phyloP scores from a whole-genome alignment of 2,113 vertebrate species.

The Gobius niger region DNA sequence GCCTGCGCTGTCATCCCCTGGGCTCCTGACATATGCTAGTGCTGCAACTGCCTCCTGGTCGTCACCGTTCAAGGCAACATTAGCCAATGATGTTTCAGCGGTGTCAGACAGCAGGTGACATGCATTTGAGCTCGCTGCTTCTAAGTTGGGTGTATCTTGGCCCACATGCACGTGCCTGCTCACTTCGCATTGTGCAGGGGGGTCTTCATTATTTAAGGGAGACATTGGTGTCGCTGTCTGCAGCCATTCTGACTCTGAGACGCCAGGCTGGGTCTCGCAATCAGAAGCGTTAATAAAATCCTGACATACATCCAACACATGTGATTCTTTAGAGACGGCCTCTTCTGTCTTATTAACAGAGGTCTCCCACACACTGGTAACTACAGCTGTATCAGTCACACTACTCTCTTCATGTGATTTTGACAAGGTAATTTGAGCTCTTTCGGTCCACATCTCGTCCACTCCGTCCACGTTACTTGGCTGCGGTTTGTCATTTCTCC shows the following conservation, averaged over 20 bases:
- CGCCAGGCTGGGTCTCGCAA: conserved; percentile 25
- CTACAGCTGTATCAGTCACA: conserved; percentile 9
- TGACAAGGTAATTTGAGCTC: conserved; percentile 27
- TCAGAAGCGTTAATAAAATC: conserved; percentile 56
- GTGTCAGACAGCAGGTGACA: conserved; percentile 47
- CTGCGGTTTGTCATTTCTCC: conserved; percentile 46
- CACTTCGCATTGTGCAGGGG: conserved; percentile 16
- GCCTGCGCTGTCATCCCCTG: conserved; percentile 43
- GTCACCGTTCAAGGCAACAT: conserved; percentile 27
- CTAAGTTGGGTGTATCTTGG: conserved; percentile 24
- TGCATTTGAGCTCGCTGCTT: conserved; percentile 20
- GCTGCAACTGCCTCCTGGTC: conserved; percentile 34
- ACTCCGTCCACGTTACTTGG: conserved; percentile 12
- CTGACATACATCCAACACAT: conserved; percentile 62
- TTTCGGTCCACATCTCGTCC: conserved; percentile 32
- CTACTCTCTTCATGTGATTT: conserved; percentile 28
- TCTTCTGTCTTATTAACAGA: conserved; percentile 47
- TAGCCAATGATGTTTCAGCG: conserved; percentile 16
- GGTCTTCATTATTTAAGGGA: conserved; percentile 45
- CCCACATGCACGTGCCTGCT: conserved; percentile 29
- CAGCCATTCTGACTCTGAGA: conserved; percentile 68
- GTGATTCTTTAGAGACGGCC: conserved; percentile 16
- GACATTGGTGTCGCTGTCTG: conserved; percentile 60
- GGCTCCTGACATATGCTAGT: conserved; percentile 45
- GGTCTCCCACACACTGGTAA: conserved; percentile 50